Base-by-base conservation (phyloP, 2,888 invertebrate genomes). In the Eremobia ochroleuca region DNA sequence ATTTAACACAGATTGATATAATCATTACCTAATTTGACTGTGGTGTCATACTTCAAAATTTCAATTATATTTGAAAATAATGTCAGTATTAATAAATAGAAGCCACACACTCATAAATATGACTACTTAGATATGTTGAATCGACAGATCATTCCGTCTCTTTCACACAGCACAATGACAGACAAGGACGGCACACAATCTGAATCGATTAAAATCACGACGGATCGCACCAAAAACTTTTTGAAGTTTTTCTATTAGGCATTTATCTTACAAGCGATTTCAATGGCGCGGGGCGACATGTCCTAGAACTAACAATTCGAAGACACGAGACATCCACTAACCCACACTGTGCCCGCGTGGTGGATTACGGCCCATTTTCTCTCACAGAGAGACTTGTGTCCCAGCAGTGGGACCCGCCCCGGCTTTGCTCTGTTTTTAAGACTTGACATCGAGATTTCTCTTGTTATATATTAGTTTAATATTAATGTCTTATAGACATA, bases 111-210 rank as follows among this genome's bases (percentile, higher is more conserved):
- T 55, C 61, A 58, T 61, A 59, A 6, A 18, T n/a, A 68, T 71
- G 55, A 76, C 77, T 84, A 64, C 28, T 15, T 9, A 61, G 1
- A 28, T 34, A 25, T 46, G 61, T 82, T 84, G 64, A 84, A 84
- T 86, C 82, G 78, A 88, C 79, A 86, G 82, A 84, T 88, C 79
- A 80, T 87, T 88, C 64, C 74, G 72, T 82, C 81, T 65, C 77
- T 70, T 64, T 76, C 73, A 66, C 76, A 64, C 49, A 65, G 28
- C 28, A 75, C 67, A 21, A 52, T n/a, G 46, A 21, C 37, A 75
- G 70, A 86, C 61, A 77, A 81, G 73, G 85, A 88, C 79, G 70
- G 68, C 49, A 59, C 75, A 87, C 70, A 82, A 87, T 87, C 77
- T 82, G 69, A 76, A 86, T 68, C 82, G 75, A 81, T 85, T 82